These are phyloP conservation scores for Halcyon smyrnensis DNA, from an alignment of 2,797 vertebrate genomes.

Conservation along the genomic window DNA sequence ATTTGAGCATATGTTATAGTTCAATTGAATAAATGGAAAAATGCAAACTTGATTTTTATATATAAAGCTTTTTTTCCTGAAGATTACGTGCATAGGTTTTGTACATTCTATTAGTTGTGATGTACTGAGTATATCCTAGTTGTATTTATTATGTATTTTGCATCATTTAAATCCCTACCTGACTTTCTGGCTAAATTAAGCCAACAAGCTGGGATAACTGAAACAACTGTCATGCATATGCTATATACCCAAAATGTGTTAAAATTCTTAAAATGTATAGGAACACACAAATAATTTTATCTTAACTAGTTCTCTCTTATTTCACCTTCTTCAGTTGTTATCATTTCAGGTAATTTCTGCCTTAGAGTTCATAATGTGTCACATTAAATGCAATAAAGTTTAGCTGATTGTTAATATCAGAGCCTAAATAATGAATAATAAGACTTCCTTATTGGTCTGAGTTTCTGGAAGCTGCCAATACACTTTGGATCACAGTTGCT, in stretches of 20 bases:
- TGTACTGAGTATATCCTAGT: not conserved
- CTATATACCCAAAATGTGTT: not conserved
- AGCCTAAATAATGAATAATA: not conserved
- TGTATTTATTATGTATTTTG: not conserved
- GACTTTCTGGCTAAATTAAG: not conserved
- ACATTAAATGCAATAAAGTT: not conserved
- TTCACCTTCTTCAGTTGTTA: not conserved
- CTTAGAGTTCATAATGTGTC: not conserved
- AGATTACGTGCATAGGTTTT: not conserved
- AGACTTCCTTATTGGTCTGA: not conserved
- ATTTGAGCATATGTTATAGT: not conserved
- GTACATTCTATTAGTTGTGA: not conserved
- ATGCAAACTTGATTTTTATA: not conserved
- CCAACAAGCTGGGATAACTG: not conserved
- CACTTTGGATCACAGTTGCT: not conserved
- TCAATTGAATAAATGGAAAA: not conserved
- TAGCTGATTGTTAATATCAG: not conserved
- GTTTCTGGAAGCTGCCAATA: not conserved
- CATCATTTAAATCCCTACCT: not conserved
- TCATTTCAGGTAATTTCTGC: not conserved
- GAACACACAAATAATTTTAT: not conserved
- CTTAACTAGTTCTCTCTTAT: not conserved
- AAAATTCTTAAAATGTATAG: not conserved
- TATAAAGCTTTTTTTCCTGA: not conserved
- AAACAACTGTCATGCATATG: not conserved